Evolutionary conservation across 2,797 vertebrate species (phyloP).

Genomic region (Clarias platycephalus): DNA sequence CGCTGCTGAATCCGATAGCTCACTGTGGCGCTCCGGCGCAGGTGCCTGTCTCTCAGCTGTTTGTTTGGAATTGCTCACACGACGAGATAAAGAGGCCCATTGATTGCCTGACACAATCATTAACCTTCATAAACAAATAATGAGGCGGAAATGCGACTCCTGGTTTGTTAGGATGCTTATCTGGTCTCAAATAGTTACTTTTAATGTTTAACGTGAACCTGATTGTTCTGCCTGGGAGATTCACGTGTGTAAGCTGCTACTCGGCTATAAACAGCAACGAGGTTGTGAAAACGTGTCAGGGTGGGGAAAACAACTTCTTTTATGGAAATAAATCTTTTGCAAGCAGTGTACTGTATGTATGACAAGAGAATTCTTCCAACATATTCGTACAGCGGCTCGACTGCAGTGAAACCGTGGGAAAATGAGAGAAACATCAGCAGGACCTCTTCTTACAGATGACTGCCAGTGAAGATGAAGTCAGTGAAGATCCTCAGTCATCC

Average conservation of each 20-base stretch:
- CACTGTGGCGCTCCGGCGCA: slow-evolving; percentile 25
- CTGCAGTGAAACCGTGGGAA: not conserved
- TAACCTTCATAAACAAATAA: slow-evolving; percentile 64
- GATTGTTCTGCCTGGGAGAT: slow-evolving; percentile 30
- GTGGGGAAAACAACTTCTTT: not conserved
- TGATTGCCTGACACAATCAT: slow-evolving; percentile 59
- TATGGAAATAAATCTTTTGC: not conserved
- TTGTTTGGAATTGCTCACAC: slow-evolving; percentile 53
- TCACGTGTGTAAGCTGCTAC: slow-evolving; percentile 7
- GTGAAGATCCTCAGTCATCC: too few species aligned
- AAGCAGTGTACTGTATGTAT: not conserved
- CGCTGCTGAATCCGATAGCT: slow-evolving; percentile 33
- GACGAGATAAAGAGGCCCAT: slow-evolving; percentile 57
- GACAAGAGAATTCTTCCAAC: not conserved
- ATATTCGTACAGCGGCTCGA: not conserved
- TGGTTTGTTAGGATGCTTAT: slow-evolving; percentile 45
- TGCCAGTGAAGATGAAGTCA: too few species aligned
- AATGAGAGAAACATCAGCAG: not conserved
- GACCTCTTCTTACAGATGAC: not conserved
- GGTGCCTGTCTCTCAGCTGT: slow-evolving; percentile 38
- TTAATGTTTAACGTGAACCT: slow-evolving; percentile 43
- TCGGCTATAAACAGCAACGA: not conserved
- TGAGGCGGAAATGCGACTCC: slow-evolving; percentile 36
- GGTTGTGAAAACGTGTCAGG: slow-evolving; percentile 8
- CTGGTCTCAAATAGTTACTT: slow-evolving; percentile 39